Percentiles rank a stretch among this genome's conserved stretches.
phyloP scores from a whole-genome alignment of 2,113 vertebrate genomes.

The Phodopus roborovskii region DNA sequence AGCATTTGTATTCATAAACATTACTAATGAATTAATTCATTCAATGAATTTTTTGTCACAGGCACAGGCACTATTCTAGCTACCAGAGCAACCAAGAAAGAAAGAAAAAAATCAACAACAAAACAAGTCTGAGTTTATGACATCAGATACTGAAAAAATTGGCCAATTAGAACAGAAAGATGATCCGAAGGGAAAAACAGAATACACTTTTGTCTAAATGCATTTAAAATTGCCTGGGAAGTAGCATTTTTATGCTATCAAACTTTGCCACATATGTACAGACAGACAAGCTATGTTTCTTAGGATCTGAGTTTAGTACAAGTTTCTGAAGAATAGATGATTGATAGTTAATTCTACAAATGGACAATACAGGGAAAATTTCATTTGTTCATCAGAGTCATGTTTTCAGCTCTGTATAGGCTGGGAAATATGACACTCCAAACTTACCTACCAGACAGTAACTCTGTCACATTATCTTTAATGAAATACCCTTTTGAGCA shows the following conservation, averaged over 20 bases:
- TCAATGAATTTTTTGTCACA: not conserved
- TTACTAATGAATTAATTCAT: not conserved
- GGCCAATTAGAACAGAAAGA: not conserved
- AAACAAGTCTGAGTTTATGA: not conserved
- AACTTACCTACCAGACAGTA: not conserved
- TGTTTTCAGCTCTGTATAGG: not conserved
- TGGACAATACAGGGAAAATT: slow-evolving; percentile 30
- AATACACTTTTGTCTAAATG: not conserved
- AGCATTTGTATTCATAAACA: not conserved
- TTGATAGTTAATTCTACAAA: not conserved
- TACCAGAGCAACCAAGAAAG: not conserved
- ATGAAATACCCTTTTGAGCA: not conserved
- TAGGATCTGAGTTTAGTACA: not conserved
- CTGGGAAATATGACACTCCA: not conserved
- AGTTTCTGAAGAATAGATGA: not conserved
- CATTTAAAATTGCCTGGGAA: not conserved
- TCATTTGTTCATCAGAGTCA: not conserved
- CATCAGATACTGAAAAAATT: not conserved
- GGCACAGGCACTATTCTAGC: not conserved
- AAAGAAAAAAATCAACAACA: not conserved
- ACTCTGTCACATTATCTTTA: slow-evolving; percentile 34
- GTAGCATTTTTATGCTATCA: not conserved
- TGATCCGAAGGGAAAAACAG: not conserved
- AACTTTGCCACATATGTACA: not conserved
- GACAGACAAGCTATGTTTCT: not conserved